These are phyloP conservation scores for Girardia tigrina DNA, from an alignment of 2,888 invertebrate species.

Conservation along the genomic window DNA sequence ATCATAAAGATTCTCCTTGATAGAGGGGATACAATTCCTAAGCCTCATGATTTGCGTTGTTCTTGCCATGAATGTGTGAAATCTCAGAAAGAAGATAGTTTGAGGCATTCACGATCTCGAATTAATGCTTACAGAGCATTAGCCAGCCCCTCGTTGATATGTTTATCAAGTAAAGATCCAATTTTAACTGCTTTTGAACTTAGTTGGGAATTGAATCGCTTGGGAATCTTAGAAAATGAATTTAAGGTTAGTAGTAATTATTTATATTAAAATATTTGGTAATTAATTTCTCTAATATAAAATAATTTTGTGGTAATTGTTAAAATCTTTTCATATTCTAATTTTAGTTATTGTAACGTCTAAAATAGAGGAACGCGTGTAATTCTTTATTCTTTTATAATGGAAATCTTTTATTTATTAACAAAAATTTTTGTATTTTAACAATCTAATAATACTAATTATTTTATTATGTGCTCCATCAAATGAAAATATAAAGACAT, in stretches of 20 bases:
- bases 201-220: conserved; percentile 82
- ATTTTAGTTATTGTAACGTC: too few relatives aligned
- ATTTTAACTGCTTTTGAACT: conserved; percentile 92
- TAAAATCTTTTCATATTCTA: too few relatives aligned
- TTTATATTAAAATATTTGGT: too few relatives aligned
- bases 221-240: conserved; percentile 90
- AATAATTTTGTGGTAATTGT: too few relatives aligned
- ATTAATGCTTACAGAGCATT: conserved; percentile 56
- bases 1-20: conserved; percentile 92
- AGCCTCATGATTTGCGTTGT: conserved; percentile 57
- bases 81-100: conserved; percentile 75
- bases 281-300: too few relatives aligned
- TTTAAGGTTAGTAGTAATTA: conserved; percentile 52
- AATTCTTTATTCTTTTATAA: too few relatives aligned
- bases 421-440: too few relatives aligned
- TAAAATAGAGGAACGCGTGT: too few relatives aligned
- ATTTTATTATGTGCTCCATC: too few relatives aligned
- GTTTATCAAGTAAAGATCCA: conserved; percentile 88
- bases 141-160: conserved; percentile 85
- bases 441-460: too few relatives aligned
- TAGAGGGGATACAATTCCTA: conserved; percentile 71
- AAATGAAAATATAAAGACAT: too few relatives aligned
- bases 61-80: conserved; percentile 88
- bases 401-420: too few relatives aligned
- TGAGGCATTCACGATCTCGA: conserved; percentile 49